These are phyloP conservation scores for Enteromius mattozi DNA, from an alignment of 2,797 vertebrate genomes.

Conservation along the genomic window DNA sequence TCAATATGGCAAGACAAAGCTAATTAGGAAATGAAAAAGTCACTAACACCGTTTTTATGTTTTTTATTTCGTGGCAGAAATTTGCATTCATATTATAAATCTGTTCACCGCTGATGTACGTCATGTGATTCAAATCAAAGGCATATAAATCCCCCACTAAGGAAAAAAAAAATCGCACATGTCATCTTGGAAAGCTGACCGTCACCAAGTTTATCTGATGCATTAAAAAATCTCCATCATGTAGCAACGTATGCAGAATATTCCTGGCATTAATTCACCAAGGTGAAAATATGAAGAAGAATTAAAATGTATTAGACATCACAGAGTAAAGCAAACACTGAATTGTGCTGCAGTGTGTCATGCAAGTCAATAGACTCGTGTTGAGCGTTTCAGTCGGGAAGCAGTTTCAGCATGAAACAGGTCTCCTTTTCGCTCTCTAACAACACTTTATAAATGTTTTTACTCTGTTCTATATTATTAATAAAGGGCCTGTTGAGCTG, in stretches of 20 bases:
- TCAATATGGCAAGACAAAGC: neutral
- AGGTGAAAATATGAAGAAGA: neutral
- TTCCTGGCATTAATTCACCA: neutral
- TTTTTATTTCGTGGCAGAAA: neutral
- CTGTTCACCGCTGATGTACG: neutral
- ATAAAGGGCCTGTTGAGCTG: neutral
- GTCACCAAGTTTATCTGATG: neutral
- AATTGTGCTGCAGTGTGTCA: neutral
- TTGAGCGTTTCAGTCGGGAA: neutral
- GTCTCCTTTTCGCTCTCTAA: neutral
- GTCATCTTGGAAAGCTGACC: neutral
- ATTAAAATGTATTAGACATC: neutral
- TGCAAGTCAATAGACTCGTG: neutral
- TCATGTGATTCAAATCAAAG: neutral
- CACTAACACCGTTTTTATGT: neutral
- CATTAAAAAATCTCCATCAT: neutral
- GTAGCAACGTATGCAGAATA: neutral
- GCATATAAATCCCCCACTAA: neutral
- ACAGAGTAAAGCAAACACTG: neutral
- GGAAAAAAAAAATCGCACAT: neutral
- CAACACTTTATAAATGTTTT: neutral
- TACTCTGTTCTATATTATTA: neutral
- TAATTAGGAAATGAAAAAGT: neutral
- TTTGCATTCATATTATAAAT: neutral
- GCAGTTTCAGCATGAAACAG: neutral